Percentiles rank a stretch among this genome's conserved stretches.
Evolutionary conservation across 1,140 invertebrate genomes (phyloP).

Genomic region (Andricus grossulariae): DNA sequence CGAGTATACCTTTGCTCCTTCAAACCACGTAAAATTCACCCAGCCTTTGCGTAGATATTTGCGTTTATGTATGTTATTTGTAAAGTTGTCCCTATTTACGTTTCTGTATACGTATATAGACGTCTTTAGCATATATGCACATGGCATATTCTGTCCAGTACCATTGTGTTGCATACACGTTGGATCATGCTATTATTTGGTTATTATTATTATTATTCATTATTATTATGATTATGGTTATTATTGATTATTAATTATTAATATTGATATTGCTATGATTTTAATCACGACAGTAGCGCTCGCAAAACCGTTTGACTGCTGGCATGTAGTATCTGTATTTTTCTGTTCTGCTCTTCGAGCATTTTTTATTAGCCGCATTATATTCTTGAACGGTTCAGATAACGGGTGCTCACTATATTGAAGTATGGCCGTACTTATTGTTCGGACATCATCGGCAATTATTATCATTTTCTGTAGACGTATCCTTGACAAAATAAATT

Average conservation of each 20-base stretch:
- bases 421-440: constrained; percentile 69
- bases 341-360: constrained; percentile 17
- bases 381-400: constrained; percentile 45
- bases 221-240: constrained; percentile 17
- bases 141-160: constrained; percentile 50
- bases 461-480: constrained; percentile 75
- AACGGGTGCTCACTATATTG: constrained; percentile 42
- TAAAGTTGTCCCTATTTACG: constrained; percentile 63
- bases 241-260: constrained; percentile 32
- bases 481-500: constrained; percentile 74
- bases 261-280: constrained; percentile 57
- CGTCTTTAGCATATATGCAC: constrained; percentile 38
- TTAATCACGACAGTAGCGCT: constrained; percentile 57
- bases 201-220: constrained; percentile 44
- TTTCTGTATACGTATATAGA: constrained; percentile 44
- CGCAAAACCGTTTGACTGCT: constrained; percentile 53
- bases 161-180: constrained; percentile 54
- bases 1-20: constrained; percentile 51
- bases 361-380: constrained; percentile 32
- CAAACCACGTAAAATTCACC: constrained; percentile 44
- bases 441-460: constrained; percentile 66
- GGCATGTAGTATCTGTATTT: constrained; percentile 13
- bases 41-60: constrained; percentile 56
- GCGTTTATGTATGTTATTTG: constrained; percentile 64
- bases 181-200: constrained; percentile 59